phyloP scores from a whole-genome alignment of 2,888 invertebrate genomes.

The Drosophila limbata region DNA sequence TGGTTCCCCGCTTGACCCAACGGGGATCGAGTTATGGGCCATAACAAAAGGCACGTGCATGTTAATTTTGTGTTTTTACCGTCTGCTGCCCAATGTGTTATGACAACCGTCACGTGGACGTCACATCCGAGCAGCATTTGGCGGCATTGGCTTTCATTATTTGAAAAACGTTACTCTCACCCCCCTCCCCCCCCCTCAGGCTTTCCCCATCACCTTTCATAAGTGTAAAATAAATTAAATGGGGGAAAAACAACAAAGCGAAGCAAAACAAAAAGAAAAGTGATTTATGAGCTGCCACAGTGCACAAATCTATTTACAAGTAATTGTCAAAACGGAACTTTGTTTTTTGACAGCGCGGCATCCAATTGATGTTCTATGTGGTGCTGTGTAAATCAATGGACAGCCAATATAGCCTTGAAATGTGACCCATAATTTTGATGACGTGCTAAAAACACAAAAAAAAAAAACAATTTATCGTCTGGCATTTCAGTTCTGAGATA shows the following conservation, averaged over 20 bases:
- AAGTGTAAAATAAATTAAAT: slow-evolving; percentile 59
- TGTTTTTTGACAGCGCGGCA: slow-evolving; percentile 33
- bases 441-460: background rate
- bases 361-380: slow-evolving; percentile 24
- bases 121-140: slow-evolving; percentile 41
- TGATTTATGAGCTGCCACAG: slow-evolving; percentile 54
- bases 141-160: slow-evolving; percentile 46
- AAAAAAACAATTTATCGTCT: background rate
- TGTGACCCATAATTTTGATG: slow-evolving; percentile 32
- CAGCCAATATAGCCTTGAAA: slow-evolving; percentile 40
- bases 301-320: slow-evolving; percentile 65
- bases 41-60: slow-evolving; percentile 57
- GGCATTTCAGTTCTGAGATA: background rate
- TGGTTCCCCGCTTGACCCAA: background rate
- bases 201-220: background rate
- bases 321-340: slow-evolving; percentile 66
- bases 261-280: slow-evolving; percentile 22
- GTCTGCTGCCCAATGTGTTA: slow-evolving; percentile 31
- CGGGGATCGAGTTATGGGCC: slow-evolving; percentile 28
- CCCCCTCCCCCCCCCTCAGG: background rate
- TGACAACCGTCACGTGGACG: slow-evolving; percentile 61
- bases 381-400: slow-evolving; percentile 8
- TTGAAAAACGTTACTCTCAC: slow-evolving; percentile 7
- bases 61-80: slow-evolving; percentile 44
- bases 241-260: slow-evolving; percentile 38